Conservation (phyloP, 2,113 vertebrate genomes). For the Scomber scombrus region DNA sequence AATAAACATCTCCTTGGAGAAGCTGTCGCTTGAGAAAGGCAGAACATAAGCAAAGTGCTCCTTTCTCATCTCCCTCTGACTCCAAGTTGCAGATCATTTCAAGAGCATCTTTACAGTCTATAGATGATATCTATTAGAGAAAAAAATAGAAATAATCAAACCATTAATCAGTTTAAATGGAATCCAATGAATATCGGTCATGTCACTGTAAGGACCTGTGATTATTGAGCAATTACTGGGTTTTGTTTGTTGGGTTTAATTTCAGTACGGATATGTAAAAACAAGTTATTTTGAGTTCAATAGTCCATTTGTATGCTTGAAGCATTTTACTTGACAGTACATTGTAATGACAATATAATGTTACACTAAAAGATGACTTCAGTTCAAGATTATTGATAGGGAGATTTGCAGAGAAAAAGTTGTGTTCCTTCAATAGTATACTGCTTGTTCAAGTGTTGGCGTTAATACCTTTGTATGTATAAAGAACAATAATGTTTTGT, state of each 20-base stretch:
- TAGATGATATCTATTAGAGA: conserved; percentile 89
- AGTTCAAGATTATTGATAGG: no score
- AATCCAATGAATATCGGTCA: background rate
- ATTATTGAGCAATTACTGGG: background rate
- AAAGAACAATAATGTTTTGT: background rate
- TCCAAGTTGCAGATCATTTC: conserved; percentile 99
- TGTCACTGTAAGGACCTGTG: background rate
- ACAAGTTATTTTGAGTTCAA: background rate
- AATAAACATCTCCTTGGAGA: conserved; percentile 98
- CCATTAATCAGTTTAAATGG: background rate
- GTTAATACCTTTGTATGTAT: background rate
- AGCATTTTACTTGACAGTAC: background rate
- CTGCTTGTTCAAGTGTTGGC: background rate
- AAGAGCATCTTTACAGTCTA: conserved; percentile 99
- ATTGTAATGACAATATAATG: background rate
- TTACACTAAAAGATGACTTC: background rate
- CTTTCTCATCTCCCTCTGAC: conserved; percentile 98
- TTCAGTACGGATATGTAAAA: background rate
- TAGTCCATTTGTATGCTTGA: background rate
- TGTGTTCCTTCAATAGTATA: background rate
- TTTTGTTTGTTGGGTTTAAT: background rate
- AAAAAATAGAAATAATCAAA: conserved; percentile 22
- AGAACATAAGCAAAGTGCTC: conserved; percentile 94
- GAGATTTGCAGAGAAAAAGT: no score
- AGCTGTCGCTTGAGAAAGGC: conserved; percentile 97